Evolutionary conservation across 2,888 invertebrate genomes (phyloP), one percentile per base, ranked within the genome.

Genomic region (Candidula unifasciata): DNA sequence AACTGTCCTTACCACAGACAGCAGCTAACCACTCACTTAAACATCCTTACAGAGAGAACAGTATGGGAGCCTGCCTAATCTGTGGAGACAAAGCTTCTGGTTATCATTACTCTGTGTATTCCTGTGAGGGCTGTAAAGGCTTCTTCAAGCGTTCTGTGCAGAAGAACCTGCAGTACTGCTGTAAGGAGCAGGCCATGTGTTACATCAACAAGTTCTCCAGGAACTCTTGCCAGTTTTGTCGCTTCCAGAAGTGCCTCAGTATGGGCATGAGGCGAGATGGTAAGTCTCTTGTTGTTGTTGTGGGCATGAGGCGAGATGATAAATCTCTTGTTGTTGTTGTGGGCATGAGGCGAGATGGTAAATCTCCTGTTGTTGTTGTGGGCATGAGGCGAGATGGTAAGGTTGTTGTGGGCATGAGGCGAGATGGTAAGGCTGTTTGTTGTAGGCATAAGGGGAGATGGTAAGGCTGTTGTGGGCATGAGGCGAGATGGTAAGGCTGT

Each of bases 81-180:
- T 93, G 93, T 86, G 92, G 91, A 5, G 93, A 93, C 85, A 88
- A 90, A 57, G 93, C 93, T 0, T 92, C 93, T 0, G 93, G 93
- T 0, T 93, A 91, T 85, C 93, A 93, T 86, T 93, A 93, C 88
- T 93, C 93, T 0, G 93, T 93, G 16, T 91, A 90, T 86, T 93
- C 93, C n/a, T 93, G 93, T 87, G 93, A 93, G 84, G 93, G 93
- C 0, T 94, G 94, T 85, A 94, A 94, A 85, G 94, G 94, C 8
- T 94, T 94, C 89, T 94, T 94, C 88, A 94, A 94, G 85, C 88
- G 94, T 52, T 92, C 93, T 0, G 93, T 94, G 8, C 94, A 94
- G 90, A 93, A 93, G 89, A 92, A 90, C 76, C 87, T 94, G 80
- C 82, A 85, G 13, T 94, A 93, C 85, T 83, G 88, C n/a, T 94